These are phyloP conservation scores for Pogonocherus hispidulus DNA, from an alignment of 2,888 invertebrate genomes.

Conservation along the genomic window DNA sequence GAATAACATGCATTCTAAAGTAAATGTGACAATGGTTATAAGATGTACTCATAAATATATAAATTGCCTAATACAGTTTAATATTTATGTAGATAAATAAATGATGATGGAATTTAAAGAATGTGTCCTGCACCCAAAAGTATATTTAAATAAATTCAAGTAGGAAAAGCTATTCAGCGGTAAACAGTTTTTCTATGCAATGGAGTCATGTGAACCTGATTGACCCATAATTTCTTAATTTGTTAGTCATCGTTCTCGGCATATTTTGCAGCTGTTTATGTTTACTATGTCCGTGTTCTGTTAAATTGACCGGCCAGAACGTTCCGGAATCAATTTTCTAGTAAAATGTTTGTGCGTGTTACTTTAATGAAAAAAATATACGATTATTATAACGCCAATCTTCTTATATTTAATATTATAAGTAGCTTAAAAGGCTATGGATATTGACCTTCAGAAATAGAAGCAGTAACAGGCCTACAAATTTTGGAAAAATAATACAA, in stretches of 20 bases:
- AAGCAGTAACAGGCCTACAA: too few species aligned
- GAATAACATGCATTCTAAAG: too few species aligned
- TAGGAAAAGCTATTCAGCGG: conserved; percentile 15
- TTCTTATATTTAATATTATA: too few species aligned
- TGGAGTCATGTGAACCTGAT: conserved; percentile 5
- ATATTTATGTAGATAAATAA: not conserved
- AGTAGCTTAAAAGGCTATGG: too few species aligned
- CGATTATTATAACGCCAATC: too few species aligned
- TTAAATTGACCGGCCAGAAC: conserved; percentile 5
- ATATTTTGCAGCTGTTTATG: conserved; percentile 48
- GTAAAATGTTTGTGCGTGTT: conserved; percentile 1
- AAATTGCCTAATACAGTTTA: not conserved
- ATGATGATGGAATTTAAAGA: not conserved
- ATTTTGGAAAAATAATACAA: too few species aligned
- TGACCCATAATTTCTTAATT: conserved; percentile 43
- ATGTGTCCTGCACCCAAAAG: not conserved
- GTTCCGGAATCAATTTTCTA: conserved; percentile 6
- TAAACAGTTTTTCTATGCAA: conserved; percentile 18
- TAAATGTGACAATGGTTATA: not conserved
- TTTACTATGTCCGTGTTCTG: conserved; percentile 31
- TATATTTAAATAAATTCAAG: conserved; percentile 18
- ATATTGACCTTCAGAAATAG: too few species aligned
- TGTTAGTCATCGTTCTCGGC: conserved; percentile 39
- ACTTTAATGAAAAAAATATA: not conserved
- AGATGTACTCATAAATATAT: not conserved